Evolutionary conservation across 2,797 vertebrate genomes (phyloP).

Genomic region (Eulemur albifrons): DNA sequence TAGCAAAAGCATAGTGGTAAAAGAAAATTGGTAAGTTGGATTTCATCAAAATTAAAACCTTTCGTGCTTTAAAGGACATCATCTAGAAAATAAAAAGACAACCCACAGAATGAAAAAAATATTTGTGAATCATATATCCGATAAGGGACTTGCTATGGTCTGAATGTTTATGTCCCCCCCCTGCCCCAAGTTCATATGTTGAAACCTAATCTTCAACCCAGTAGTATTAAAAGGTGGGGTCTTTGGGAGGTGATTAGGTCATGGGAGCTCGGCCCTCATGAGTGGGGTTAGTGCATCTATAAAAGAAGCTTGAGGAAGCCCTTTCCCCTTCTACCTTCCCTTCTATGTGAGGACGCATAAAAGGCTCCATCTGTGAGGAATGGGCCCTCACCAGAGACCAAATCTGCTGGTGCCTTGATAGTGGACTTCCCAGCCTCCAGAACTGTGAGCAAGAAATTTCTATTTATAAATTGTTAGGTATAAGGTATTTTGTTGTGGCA

Average conservation of each 20-base stretch:
- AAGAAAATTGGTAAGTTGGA: background rate
- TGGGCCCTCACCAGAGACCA: background rate
- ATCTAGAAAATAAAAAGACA: background rate
- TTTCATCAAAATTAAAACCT: background rate
- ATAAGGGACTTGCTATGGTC: background rate
- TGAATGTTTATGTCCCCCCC: background rate
- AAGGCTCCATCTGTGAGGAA: background rate
- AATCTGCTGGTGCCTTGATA: background rate
- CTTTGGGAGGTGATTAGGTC: background rate
- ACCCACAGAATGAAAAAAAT: background rate
- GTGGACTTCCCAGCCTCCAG: background rate
- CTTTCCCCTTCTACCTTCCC: too few relatives aligned
- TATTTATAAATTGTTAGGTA: background rate
- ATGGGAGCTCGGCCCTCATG: background rate
- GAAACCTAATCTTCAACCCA: background rate
- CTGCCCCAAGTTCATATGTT: background rate
- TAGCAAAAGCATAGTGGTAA: background rate
- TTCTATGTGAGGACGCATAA: background rate
- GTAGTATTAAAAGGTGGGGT: too few relatives aligned
- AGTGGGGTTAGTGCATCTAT: background rate
- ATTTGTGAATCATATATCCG: too few relatives aligned
- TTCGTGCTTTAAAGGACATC: background rate
- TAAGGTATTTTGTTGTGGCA: background rate
- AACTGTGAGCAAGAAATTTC: background rate
- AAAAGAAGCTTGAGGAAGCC: too few relatives aligned